Evolutionary conservation across 2,888 invertebrate species (phyloP).

Genomic region (Apoda limacodes): DNA sequence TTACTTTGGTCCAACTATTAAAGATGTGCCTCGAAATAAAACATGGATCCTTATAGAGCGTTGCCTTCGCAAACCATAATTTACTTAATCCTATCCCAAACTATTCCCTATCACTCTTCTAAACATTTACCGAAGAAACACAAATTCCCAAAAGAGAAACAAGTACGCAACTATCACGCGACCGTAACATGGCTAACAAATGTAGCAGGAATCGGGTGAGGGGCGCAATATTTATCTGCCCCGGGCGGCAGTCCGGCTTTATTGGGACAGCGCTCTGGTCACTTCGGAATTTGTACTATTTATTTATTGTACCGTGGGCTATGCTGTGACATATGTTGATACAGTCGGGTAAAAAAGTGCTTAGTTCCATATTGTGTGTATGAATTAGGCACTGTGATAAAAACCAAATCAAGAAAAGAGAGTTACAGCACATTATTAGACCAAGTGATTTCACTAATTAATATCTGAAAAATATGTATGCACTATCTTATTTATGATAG

Average conservation of each 20-base stretch:
- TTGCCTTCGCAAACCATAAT: too few relatives aligned
- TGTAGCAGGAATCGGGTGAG: constrained; percentile 24
- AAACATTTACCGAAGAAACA: constrained; percentile 8
- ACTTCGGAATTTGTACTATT: constrained; percentile 67
- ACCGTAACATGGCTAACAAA: constrained; percentile 18
- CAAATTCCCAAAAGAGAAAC: constrained; percentile 14
- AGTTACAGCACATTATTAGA: too few relatives aligned
- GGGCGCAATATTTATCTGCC: constrained; percentile 49
- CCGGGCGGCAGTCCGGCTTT: constrained; percentile 48
- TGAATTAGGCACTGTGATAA: too few relatives aligned
- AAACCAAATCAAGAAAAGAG: too few relatives aligned
- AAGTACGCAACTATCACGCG: constrained; percentile 6
- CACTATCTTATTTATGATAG: too few relatives aligned
- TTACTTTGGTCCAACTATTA: too few relatives aligned
- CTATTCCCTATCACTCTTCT: constrained; percentile 8
- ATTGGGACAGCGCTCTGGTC: constrained; percentile 58
- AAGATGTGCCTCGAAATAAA: too few relatives aligned
- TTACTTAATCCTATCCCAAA: constrained; percentile 5
- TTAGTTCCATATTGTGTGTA: too few relatives aligned
- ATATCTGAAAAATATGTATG: too few relatives aligned
- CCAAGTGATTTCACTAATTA: too few relatives aligned
- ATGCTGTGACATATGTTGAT: constrained; percentile 52
- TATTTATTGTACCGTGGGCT: constrained; percentile 59
- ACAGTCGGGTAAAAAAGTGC: constrained; percentile 29
- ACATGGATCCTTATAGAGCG: too few relatives aligned